Evolutionary conservation across 2,113 vertebrate species (phyloP), one percentile per base, ranked within the genome.

Genomic region (Tretioscincus oriximinensis): DNA sequence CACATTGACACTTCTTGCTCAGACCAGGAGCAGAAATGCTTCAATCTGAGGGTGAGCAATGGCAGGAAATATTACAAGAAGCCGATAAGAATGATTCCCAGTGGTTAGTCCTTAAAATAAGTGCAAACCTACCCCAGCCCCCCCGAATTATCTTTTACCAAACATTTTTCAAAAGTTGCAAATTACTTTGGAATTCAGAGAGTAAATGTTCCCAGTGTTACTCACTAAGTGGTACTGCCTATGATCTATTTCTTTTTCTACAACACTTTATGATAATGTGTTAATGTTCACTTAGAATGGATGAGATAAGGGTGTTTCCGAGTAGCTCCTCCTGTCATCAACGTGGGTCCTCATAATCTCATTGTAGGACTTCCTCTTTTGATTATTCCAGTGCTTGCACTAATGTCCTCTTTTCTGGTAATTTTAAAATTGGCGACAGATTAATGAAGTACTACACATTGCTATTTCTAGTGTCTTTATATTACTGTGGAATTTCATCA

Each of bases 351-450:
- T 82, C 73, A 76, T 54, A 54, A 1, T 63, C 9, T 63, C 61
- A 49, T 20, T 70, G 12, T 49, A 51, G 70, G 18, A 21, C 54
- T 75, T 61, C 35, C 54, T 75, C 29, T 12, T 69, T 47, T 45
- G 24, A 49, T 47, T 61, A 21, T 31, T 70, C 8, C 9, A 69
- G 28, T 20, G 78, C 12, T 41, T 60, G 72, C 4, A 81, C 47
- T 1, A 0, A 1, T 75, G 73, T 77, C 5, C n/a, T 10, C 3
- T 29, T 49, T 24, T 77, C 26, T 51, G 26, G 20, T 26, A 54
- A 51, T 77, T 64, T 4, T 71, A 51, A 2, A 49, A 86, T 79
- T 82, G 80, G 60, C 69, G 31, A 54, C 10, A 47, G 51, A 83
- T 45, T 54, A 31, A 76, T 63, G 0, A 1, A 76, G 81, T 24